These are phyloP conservation scores for Drosophila ambigua DNA, from an alignment of 1,140 invertebrate species.

Conservation along the genomic window DNA sequence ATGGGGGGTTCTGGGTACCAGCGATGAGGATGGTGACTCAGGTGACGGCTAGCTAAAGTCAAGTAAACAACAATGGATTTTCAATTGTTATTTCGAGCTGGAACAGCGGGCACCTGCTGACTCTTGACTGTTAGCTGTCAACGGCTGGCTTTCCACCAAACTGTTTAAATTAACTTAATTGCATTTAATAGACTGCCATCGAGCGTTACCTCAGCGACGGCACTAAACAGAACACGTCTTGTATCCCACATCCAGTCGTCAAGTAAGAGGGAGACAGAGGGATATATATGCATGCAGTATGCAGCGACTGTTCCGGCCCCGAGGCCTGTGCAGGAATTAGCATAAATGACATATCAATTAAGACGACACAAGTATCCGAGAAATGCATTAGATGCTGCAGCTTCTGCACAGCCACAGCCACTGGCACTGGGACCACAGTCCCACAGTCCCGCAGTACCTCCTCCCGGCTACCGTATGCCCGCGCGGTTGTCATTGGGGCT, in stretches of 20 bases:
- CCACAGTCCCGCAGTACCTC: constrained; percentile 7
- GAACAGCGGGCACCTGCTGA: constrained; percentile 46
- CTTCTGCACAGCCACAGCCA: constrained; percentile 7
- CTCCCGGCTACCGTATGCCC: constrained; percentile 48
- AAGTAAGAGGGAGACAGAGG: neutral
- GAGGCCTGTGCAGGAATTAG: constrained; percentile 49
- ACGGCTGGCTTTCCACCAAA: constrained; percentile 52
- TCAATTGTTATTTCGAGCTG: constrained; percentile 42
- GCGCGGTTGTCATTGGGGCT: constrained; percentile 15
- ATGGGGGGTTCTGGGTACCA: too few relatives aligned
- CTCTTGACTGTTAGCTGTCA: constrained; percentile 62
- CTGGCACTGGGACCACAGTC: constrained; percentile 1
- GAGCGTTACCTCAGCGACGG: constrained; percentile 48
- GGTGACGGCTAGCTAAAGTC: constrained; percentile 22
- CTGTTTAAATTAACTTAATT: constrained; percentile 76
- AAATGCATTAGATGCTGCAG: constrained; percentile 68
- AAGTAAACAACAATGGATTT: constrained; percentile 33
- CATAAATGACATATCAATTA: constrained; percentile 80
- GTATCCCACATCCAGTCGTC: constrained; percentile 32
- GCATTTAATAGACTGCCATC: constrained; percentile 68
- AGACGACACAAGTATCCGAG: constrained; percentile 72
- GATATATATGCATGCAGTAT: too few relatives aligned
- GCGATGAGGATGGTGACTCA: constrained; percentile 4
- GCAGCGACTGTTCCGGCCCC: neutral
- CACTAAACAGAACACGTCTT: constrained; percentile 55